Conservation (phyloP, 1,140 invertebrate species). For the Scaptomyza graminum region DNA sequence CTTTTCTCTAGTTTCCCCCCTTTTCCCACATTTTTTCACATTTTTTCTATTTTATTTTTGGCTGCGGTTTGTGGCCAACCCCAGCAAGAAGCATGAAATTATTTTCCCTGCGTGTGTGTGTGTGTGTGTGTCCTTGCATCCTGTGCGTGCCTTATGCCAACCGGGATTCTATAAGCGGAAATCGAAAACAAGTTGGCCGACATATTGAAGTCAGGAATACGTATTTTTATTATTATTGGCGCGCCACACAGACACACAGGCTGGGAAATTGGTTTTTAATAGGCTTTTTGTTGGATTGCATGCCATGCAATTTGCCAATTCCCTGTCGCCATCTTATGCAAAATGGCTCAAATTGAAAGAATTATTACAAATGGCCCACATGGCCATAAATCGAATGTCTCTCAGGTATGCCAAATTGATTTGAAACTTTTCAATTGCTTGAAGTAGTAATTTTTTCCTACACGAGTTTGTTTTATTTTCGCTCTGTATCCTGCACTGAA, state of each 20-base stretch:
- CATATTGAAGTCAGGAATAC: slow-evolving; percentile 33
- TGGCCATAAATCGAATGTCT: slow-evolving; percentile 14
- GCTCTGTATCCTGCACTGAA: no score
- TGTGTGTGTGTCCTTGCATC: slow-evolving; percentile 10
- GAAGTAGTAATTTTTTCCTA: background rate
- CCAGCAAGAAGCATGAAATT: slow-evolving; percentile 20
- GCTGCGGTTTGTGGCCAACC: slow-evolving; percentile 6
- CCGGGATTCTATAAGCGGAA: slow-evolving; percentile 32
- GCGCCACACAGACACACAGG: background rate
- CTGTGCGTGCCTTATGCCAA: slow-evolving; percentile 14
- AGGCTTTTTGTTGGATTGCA: slow-evolving; percentile 26
- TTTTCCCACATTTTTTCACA: background rate
- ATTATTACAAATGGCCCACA: slow-evolving; percentile 27
- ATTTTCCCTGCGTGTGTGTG: slow-evolving; percentile 1
- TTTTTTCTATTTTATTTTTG: background rate
- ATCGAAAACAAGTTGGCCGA: slow-evolving; percentile 51
- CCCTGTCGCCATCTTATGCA: slow-evolving; percentile 32
- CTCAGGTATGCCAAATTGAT: background rate
- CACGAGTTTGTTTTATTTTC: background rate
- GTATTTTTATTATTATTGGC: background rate
- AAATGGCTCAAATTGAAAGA: slow-evolving; percentile 11
- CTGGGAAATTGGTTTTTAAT: slow-evolving; percentile 54
- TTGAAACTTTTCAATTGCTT: background rate
- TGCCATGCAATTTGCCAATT: slow-evolving; percentile 35
- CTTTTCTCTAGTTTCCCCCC: background rate